These are phyloP conservation scores for Candoia aspera DNA, from an alignment of 2,113 vertebrate genomes.

Conservation along the genomic window DNA sequence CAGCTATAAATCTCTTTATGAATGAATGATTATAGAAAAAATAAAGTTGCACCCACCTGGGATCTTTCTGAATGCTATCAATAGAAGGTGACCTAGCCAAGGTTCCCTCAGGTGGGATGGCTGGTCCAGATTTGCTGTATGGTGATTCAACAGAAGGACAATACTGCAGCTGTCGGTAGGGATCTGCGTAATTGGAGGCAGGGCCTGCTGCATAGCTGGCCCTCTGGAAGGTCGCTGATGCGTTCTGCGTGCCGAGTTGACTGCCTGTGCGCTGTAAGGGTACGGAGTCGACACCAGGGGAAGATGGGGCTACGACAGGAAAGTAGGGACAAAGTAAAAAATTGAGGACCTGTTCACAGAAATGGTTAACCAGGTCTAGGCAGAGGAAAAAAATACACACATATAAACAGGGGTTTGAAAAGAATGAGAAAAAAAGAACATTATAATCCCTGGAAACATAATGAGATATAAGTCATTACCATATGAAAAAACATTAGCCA, in stretches of 20 bases:
- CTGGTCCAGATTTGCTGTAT: constrained; percentile 98
- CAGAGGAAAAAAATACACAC: constrained; percentile 72
- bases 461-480: background rate
- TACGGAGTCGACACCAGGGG: constrained; percentile 99
- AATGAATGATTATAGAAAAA: constrained; percentile 46
- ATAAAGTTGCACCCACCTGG: constrained; percentile 85
- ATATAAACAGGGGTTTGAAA: constrained; percentile 73
- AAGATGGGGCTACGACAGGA: constrained; percentile 98
- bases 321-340: constrained; percentile 99
- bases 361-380: constrained; percentile 91
- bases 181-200: constrained; percentile 89
- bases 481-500: background rate
- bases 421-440: constrained; percentile 72
- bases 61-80: constrained; percentile 99
- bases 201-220: constrained; percentile 91
- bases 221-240: constrained; percentile 90
- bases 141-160: constrained; percentile 98
- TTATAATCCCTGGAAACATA: constrained; percentile 59
- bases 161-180: constrained; percentile 98
- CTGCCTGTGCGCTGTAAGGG: constrained; percentile 98
- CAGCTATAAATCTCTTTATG: background rate
- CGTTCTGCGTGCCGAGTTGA: constrained; percentile 83
- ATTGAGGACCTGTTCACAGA: constrained; percentile 96
- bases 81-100: constrained; percentile 97
- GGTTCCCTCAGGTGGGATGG: constrained; percentile 93